These are phyloP conservation scores for Microtus richardsoni DNA, from an alignment of 2,113 vertebrate species.

Conservation along the genomic window DNA sequence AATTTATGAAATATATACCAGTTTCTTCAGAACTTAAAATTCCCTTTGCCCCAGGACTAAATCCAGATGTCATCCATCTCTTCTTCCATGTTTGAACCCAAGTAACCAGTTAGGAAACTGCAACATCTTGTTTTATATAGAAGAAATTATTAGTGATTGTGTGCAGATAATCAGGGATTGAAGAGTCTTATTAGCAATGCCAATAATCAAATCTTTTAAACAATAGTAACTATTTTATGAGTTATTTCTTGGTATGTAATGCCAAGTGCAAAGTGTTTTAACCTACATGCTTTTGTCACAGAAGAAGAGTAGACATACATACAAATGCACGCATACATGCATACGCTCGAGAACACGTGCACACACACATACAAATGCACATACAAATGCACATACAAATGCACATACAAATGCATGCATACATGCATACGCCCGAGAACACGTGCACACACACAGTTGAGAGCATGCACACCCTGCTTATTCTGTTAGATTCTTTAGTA, in stretches of 20 bases:
- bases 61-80: background rate
- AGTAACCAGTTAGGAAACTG: slow-evolving; percentile 45
- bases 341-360: background rate
- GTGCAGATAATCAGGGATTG: slow-evolving; percentile 24
- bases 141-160: slow-evolving; percentile 57
- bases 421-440: background rate
- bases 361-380: background rate
- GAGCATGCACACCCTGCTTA: too few relatives aligned
- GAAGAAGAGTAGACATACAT: background rate
- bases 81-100: slow-evolving; percentile 56
- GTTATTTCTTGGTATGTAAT: slow-evolving; percentile 30
- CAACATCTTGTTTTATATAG: slow-evolving; percentile 36
- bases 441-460: background rate
- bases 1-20: slow-evolving; percentile 14
- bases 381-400: too few relatives aligned
- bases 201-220: slow-evolving; percentile 14
- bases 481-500: slow-evolving; percentile 39
- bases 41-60: background rate
- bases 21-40: slow-evolving; percentile 5
- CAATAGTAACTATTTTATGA: slow-evolving; percentile 18
- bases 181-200: slow-evolving; percentile 43
- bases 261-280: background rate
- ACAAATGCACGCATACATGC: background rate
- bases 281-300: background rate
- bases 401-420: background rate